Percentiles rank a stretch among this genome's conserved stretches.
Evolutionary conservation across 2,113 vertebrate species (phyloP).

Genomic region (Panthera uncia): DNA sequence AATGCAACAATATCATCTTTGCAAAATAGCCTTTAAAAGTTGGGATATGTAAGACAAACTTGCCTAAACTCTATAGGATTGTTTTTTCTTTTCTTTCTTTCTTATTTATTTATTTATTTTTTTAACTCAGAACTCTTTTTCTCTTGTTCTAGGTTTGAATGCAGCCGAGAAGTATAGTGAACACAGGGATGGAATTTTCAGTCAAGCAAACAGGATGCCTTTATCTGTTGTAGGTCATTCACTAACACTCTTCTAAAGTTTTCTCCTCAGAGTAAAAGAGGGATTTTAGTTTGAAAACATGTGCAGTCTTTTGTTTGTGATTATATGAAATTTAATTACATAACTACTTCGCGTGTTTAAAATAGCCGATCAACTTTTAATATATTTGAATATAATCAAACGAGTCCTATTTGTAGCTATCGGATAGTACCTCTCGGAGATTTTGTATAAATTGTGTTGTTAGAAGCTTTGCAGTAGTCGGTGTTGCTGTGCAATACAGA

Average conservation of each 20-base stretch:
- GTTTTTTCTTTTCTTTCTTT: neutral
- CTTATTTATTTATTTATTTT: neutral
- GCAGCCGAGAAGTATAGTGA: neutral
- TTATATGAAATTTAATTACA: neutral
- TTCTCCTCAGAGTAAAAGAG: neutral
- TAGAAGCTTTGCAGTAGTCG: neutral
- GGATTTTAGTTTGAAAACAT: neutral
- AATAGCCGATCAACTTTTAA: neutral
- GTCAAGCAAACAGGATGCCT: neutral
- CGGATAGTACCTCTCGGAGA: neutral
- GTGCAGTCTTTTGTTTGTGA: neutral
- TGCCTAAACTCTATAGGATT: neutral
- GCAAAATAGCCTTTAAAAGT: slow-evolving; percentile 17
- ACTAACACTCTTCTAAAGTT: neutral
- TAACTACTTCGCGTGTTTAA: neutral
- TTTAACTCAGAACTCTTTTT: neutral
- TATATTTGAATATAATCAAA: neutral
- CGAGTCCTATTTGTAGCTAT: neutral
- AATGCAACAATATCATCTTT: neutral
- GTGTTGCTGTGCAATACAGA: neutral
- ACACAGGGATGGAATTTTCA: neutral
- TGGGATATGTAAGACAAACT: neutral
- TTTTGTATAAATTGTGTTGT: neutral
- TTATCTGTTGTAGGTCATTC: neutral
- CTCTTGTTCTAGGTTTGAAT: neutral